Evolutionary conservation across 1,140 invertebrate species (phyloP).

Genomic region (Sycophila sp.): DNA sequence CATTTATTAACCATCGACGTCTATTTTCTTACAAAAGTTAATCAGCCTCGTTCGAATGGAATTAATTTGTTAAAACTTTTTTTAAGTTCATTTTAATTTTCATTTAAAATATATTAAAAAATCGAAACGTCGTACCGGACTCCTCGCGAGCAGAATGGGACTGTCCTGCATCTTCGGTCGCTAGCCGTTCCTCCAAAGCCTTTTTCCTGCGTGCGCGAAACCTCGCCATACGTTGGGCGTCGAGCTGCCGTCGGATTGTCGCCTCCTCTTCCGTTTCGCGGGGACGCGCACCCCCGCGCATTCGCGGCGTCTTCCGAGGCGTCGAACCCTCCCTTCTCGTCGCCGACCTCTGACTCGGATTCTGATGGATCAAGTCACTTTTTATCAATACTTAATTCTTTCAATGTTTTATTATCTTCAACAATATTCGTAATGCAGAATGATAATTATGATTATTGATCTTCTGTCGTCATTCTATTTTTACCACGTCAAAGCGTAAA

Average conservation of each 20-base stretch:
- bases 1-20: too few species aligned
- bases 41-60: too few species aligned
- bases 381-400: neutral
- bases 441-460: too few species aligned
- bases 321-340: neutral
- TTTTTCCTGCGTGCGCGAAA: constrained; percentile 46
- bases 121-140: too few species aligned
- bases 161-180: neutral
- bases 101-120: too few species aligned
- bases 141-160: neutral
- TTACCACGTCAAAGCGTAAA: too few species aligned
- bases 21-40: too few species aligned
- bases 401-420: too few species aligned
- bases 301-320: neutral
- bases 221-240: constrained; percentile 51
- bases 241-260: constrained; percentile 45
- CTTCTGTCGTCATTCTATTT: too few species aligned
- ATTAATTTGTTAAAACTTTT: too few species aligned
- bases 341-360: neutral
- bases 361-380: neutral
- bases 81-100: too few species aligned
- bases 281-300: constrained; percentile 1
- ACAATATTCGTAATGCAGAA: too few species aligned
- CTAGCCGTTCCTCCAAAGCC: constrained; percentile 38
- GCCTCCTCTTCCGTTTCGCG: constrained; percentile 50